phyloP scores from a whole-genome alignment of 2,797 vertebrate species.

The Triplophysa bombifrons region DNA sequence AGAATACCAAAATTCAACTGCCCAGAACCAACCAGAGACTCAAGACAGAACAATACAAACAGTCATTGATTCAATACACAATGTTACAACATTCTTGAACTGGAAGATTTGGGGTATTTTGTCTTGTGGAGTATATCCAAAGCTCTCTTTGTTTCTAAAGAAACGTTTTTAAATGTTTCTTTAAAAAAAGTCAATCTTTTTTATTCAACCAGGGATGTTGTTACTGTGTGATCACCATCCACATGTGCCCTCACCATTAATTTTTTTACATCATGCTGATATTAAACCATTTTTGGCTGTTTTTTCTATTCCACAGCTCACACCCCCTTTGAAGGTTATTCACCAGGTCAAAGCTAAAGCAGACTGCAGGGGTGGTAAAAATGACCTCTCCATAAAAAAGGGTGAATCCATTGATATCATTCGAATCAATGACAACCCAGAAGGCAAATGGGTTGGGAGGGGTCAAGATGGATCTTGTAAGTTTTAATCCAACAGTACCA shows the following conservation, averaged over 20 bases:
- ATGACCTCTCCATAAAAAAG: slow-evolving; percentile 76
- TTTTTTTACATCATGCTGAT: not conserved
- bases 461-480: slow-evolving; percentile 82
- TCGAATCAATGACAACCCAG: slow-evolving; percentile 81
- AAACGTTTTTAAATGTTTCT: too few relatives aligned
- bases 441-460: slow-evolving; percentile 86
- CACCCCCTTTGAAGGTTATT: slow-evolving; percentile 71
- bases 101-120: too few relatives aligned
- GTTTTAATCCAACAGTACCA: slow-evolving; percentile 53
- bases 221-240: not conserved
- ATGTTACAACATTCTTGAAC: too few relatives aligned
- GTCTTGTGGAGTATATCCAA: too few relatives aligned
- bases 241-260: not conserved
- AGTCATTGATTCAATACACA: too few relatives aligned
- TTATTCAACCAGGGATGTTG: not conserved
- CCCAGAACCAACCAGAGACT: too few relatives aligned
- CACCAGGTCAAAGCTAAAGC: slow-evolving; percentile 72
- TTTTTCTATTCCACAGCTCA: slow-evolving; percentile 67
- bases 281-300: not conserved
- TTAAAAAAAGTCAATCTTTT: too few relatives aligned
- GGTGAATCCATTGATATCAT: slow-evolving; percentile 81
- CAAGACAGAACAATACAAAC: too few relatives aligned
- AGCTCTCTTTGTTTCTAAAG: too few relatives aligned
- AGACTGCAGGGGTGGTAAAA: slow-evolving; percentile 79
- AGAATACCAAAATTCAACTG: too few relatives aligned